Base-by-base conservation (phyloP, 2,888 invertebrate species). In the Liopterus haemorrhoidalis region DNA sequence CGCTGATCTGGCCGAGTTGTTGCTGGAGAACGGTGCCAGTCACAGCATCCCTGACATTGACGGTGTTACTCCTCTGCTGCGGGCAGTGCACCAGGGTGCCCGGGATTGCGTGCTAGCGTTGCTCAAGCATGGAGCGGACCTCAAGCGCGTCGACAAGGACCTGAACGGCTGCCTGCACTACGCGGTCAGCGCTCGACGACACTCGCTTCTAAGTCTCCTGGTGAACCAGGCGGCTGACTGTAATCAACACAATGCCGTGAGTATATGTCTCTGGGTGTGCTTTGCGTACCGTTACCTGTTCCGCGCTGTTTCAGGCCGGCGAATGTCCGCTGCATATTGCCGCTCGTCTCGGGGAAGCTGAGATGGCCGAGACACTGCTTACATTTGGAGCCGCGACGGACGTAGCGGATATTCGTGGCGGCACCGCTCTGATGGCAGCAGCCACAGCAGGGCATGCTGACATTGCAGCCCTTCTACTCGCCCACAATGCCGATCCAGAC, bases 311-410 rank as follows among this genome's bases (percentile, higher is more conserved):
- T n/a, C n/a, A n/a, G n/a, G n/a, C n/a, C n/a, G 45, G 45, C 19
- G 45, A 45, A 12, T 45, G 33, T 39, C 45, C 45, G 27, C 27
- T 45, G 33, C 45, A 45, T 45, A 45, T 45, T 33, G 45, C 45
- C 3, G 24, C 32, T 25, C 18, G 39, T 39, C 16, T 39, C 19
- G 32, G 39, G 15, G 32, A 32, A 14, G 39, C 19, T 12, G 25
- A 38, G 39, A 39, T 39, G 25, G 24, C 33, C 18, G 45, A 38
- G 32, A 18, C 33, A 32, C 33, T 45, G n/a, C n/a, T n/a, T n/a
- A n/a, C n/a, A n/a, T n/a, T n/a, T n/a, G n/a, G n/a, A n/a, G n/a
- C n/a, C n/a, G n/a, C n/a, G n/a, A n/a, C n/a, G n/a, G n/a, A n/a
- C n/a, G n/a, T n/a, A n/a, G n/a, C n/a, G n/a, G n/a, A n/a, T n/a